A percentile compares a stretch with the other conserved stretches of the same genome.
phyloP scores from a whole-genome alignment of 1,140 invertebrate genomes.

The Galendromus occidentalis region DNA sequence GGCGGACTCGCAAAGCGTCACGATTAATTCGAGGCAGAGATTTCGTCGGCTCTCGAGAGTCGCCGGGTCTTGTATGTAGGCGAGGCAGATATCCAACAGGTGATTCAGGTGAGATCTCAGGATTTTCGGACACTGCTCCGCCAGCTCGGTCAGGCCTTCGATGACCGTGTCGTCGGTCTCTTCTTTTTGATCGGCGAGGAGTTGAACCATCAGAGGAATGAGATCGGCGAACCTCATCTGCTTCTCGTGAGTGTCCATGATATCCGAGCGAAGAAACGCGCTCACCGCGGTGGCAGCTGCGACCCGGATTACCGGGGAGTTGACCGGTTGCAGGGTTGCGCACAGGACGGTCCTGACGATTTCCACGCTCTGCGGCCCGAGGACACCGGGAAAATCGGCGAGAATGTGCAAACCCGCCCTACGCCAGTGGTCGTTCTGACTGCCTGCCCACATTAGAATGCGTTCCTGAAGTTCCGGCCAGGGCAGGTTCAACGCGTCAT shows the following conservation, averaged over 20 bases:
- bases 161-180: slow-evolving; percentile 73
- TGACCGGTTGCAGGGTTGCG: background rate
- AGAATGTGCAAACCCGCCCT: slow-evolving; percentile 87
- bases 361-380: background rate
- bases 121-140: slow-evolving; percentile 78
- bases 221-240: slow-evolving; percentile 70
- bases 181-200: slow-evolving; percentile 46
- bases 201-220: slow-evolving; percentile 47
- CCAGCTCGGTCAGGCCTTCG: slow-evolving; percentile 77
- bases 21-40: slow-evolving; percentile 74
- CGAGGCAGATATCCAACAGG: slow-evolving; percentile 79
- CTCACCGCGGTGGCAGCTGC: slow-evolving; percentile 12
- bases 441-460: slow-evolving; percentile 79
- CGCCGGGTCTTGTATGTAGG: slow-evolving; percentile 49
- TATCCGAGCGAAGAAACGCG: background rate
- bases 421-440: slow-evolving; percentile 54
- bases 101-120: slow-evolving; percentile 58
- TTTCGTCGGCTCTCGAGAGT: slow-evolving; percentile 68
- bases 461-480: slow-evolving; percentile 95
- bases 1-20: slow-evolving; percentile 80
- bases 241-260: slow-evolving; percentile 30
- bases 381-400: slow-evolving; percentile 29
- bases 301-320: background rate
- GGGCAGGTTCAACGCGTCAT: slow-evolving; percentile 84
- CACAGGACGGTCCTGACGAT: background rate